A percentile compares a stretch with the other conserved stretches of the same genome.
Conservation (phyloP, 2,888 invertebrate genomes). For the Syrista parreyssii region DNA sequence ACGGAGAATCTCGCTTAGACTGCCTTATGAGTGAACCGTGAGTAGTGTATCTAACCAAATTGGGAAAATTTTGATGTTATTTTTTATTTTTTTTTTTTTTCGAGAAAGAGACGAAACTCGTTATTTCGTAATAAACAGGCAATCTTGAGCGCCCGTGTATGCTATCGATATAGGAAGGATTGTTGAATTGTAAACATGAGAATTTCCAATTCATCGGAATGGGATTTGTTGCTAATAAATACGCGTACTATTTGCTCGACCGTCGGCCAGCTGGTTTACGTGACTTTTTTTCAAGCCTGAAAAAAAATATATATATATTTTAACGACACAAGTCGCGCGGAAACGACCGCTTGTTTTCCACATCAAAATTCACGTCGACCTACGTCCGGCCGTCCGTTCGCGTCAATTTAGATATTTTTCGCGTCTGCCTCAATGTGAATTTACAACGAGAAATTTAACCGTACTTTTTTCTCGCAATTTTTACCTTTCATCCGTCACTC, state of each 20-base stretch:
- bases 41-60: neutral
- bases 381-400: neutral
- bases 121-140: neutral
- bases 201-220: neutral
- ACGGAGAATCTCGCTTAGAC: neutral
- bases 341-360: constrained; percentile 4
- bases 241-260: neutral
- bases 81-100: neutral
- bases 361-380: neutral
- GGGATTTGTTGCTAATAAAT: rapidly evolving
- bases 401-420: neutral
- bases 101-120: neutral
- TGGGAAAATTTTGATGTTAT: neutral
- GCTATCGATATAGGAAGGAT: neutral
- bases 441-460: neutral
- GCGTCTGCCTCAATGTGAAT: neutral
- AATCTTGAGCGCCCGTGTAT: neutral
- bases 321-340: neutral
- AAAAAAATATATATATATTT: neutral
- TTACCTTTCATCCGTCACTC: neutral
- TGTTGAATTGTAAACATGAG: neutral
- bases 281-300: neutral
- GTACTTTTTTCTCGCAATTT: neutral
- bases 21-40: neutral
- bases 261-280: neutral